Base-by-base conservation (phyloP, 2,888 invertebrate species). In the Pharmacophagus antenor region DNA sequence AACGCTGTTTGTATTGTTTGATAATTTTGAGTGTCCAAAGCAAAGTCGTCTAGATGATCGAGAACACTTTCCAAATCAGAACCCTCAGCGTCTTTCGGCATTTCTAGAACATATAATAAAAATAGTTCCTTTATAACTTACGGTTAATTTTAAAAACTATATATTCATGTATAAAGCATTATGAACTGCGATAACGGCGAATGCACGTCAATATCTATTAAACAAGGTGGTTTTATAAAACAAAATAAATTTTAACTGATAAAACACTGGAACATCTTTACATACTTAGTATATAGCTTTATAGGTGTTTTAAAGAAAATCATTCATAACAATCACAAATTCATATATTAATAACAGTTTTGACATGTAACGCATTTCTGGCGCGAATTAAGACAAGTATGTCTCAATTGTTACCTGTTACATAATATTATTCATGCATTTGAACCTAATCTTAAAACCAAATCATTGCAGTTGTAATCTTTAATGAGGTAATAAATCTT, bases 351-450 rank as follows among this genome's bases (percentile, higher is more conserved):
- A 42, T 17, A 49, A 18, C 12, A 27, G 18, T 23, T 58, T 53
- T 62, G 74, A 74, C 77, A 64, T 65, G 56, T 62, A 62, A 58
- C 72, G 68, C 71, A 71, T 71, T 84, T 84, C 80, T 84, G 85
- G 85, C 85, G 85, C 85, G 85, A 81, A 82, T 70, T 64, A 49
- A 63, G 72, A 74, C 71, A 59, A 60, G 12, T 50, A n/a, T 23
- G 12, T 46, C 8, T 22, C 27, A 53, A 27, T 3, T 54, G 25
- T 46, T 60, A 44, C 52, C 55, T 31, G 41, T 58, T 52, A 47
- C 8, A 21, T 37, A 42, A 42, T 6, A n/a, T 17, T 3, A n/a
- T 17, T 42, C 17, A 31, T 15, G 2, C 15, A 10, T 8, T 0
- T 31, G 12, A 31, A 31, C 31, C 3, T 31, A 31, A 31, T 12